Conservation (phyloP, 2,797 vertebrate species). For the Melanotaenia pygmaea region DNA sequence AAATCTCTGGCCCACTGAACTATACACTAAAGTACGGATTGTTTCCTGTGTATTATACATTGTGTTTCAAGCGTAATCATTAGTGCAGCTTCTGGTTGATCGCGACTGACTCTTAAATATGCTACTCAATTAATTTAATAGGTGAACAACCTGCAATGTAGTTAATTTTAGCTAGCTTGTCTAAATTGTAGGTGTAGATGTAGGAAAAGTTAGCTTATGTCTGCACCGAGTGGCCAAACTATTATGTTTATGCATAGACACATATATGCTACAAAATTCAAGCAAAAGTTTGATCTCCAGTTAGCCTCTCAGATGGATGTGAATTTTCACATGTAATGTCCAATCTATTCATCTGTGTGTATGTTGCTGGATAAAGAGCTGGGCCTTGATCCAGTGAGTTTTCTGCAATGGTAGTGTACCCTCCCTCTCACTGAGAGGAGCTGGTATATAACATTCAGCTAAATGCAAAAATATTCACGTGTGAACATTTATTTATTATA, state of each 20-base stretch:
- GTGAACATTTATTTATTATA: not conserved
- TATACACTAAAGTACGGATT: not conserved
- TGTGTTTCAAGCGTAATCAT: not conserved
- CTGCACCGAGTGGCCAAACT: conserved; percentile 56
- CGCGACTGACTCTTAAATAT: not conserved
- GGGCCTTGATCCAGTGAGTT: conserved; percentile 28
- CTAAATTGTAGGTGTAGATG: not conserved
- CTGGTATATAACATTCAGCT: not conserved
- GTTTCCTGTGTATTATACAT: not conserved
- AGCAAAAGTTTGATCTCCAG: conserved; percentile 15
- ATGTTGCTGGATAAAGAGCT: conserved; percentile 4
- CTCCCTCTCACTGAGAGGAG: conserved; percentile 76
- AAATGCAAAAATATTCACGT: not conserved
- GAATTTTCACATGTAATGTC: conserved; percentile 4
- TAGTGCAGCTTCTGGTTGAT: not conserved
- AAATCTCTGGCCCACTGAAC: not conserved
- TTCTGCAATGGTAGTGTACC: conserved; percentile 62
- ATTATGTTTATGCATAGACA: conserved; percentile 47
- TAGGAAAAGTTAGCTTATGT: not conserved
- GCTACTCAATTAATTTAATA: not conserved
- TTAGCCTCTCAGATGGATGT: not conserved
- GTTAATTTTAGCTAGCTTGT: not conserved
- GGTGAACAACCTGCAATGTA: not conserved
- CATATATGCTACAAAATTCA: conserved; percentile 7
- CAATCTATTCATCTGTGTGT: not conserved